Conservation (phyloP, 2,797 vertebrate genomes). For the Dicrostonyx torquatus region DNA sequence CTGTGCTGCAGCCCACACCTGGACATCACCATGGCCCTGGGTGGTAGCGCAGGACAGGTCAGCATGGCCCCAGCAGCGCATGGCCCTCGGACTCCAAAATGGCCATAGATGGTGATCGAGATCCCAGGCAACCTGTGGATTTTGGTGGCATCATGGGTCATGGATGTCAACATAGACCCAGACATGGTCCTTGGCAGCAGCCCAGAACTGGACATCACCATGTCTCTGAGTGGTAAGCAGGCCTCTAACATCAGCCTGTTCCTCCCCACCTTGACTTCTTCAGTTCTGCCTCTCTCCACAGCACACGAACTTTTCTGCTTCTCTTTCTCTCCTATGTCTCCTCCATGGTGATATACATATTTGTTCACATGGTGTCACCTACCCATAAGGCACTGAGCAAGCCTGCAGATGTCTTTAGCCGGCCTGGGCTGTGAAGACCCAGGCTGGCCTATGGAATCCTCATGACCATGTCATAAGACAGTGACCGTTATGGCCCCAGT, state of each 20-base stretch:
- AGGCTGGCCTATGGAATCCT: background rate
- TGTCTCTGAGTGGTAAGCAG: background rate
- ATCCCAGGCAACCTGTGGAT: no score
- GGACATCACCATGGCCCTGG: background rate
- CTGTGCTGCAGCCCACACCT: background rate
- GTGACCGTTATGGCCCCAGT: background rate
- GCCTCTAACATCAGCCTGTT: background rate
- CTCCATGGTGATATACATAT: background rate
- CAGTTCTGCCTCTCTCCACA: background rate
- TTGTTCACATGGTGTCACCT: background rate
- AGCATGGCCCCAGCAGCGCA: no score
- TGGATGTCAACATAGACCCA: background rate
- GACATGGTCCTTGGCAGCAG: background rate
- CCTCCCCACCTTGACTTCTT: background rate
- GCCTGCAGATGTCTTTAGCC: background rate
- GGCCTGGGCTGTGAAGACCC: background rate
- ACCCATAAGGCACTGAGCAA: background rate
- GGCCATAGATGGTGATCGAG: no score
- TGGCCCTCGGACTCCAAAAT: no score
- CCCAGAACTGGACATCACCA: background rate
- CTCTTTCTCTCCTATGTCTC: background rate
- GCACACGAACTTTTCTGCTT: background rate
- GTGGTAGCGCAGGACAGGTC: background rate
- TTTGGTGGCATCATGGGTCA: no score
- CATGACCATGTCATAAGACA: background rate